Base-by-base conservation (phyloP, 2,113 vertebrate species). In the Melanerpes aurifrons region DNA sequence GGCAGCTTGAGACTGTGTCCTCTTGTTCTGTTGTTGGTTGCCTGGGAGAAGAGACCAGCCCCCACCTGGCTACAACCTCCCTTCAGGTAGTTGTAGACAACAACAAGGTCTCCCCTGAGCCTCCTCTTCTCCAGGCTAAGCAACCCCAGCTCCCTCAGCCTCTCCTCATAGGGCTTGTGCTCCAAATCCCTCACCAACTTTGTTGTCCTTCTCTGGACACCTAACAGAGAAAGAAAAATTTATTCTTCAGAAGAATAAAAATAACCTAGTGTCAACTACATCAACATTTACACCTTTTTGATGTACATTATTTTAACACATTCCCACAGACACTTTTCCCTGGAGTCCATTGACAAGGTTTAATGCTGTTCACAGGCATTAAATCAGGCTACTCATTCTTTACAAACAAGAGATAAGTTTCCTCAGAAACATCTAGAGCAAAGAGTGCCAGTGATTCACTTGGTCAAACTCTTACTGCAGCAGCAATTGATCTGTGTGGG, bases 181-280 rank as follows among this genome's bases (percentile, higher is more conserved):
- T 40, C 37, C 37, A 40, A 40, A 40, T 10, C 37, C 37, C 37
- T 40, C 37, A 40, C 37, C 37, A 40, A 40, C 37, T 40, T 40
- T 40, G 37, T 40, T 40, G 37, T 40, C 37, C 37, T 40, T 40
- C 37, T 40, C 37, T 40, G 37, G 37, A 59, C 20, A 81, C 24
- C 32, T 72, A 54, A 94, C 63, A 86, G 37, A 77, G 83, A 50
- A 76, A 82, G 17, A 70, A 91, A 89, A 83, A 64, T 19, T 22
- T 14, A 66, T 84, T 95, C n/a, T 84, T 86, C 70, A 82, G 29
- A 79, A 93, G 61, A 86, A 88, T 66, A 89, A 86, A 93, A 89
- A 75, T 66, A 56, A 75, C 48, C 68, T 94, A 5, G 69, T 82
- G 81, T 78, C 40, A 89, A 21, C 58, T 24, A 80, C 35, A 91